phyloP scores from a whole-genome alignment of 2,797 vertebrate genomes.

The Helarctos malayanus region DNA sequence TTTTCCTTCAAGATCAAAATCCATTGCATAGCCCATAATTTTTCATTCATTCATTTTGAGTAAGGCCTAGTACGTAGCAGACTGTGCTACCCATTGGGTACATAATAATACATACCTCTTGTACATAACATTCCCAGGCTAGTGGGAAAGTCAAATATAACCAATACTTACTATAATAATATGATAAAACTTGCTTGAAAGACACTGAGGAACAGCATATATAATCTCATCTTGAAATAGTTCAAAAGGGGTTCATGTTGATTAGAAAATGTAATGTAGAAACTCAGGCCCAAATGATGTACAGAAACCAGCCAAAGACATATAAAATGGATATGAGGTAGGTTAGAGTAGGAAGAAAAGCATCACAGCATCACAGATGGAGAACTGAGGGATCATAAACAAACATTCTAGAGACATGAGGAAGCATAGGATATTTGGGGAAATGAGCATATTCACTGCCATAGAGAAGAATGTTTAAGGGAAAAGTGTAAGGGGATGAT shows the following conservation, averaged over 20 bases:
- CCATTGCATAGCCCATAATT: rapidly evolving
- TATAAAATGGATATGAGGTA: not conserved
- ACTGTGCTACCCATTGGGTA: not conserved
- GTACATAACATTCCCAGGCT: not conserved
- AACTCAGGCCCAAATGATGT: not conserved
- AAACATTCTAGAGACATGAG: not conserved
- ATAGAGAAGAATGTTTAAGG: not conserved
- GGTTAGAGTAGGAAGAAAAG: not conserved
- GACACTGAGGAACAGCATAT: not conserved
- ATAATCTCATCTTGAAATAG: not conserved
- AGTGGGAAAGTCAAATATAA: not conserved
- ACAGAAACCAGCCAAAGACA: not conserved
- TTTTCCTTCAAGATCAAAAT: not conserved
- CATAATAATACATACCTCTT: not conserved
- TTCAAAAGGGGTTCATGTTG: not conserved
- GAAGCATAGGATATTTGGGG: not conserved
- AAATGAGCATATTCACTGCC: not conserved
- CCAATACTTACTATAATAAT: not conserved
- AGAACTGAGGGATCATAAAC: not conserved
- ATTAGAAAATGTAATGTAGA: not conserved
- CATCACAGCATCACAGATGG: not conserved
- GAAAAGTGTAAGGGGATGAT: not conserved
- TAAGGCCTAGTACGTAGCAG: not conserved
- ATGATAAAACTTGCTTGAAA: not conserved
- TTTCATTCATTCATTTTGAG: not conserved